Conservation (phyloP, 1,140 invertebrate genomes). For the Pseudomyrmex cubaensis region DNA sequence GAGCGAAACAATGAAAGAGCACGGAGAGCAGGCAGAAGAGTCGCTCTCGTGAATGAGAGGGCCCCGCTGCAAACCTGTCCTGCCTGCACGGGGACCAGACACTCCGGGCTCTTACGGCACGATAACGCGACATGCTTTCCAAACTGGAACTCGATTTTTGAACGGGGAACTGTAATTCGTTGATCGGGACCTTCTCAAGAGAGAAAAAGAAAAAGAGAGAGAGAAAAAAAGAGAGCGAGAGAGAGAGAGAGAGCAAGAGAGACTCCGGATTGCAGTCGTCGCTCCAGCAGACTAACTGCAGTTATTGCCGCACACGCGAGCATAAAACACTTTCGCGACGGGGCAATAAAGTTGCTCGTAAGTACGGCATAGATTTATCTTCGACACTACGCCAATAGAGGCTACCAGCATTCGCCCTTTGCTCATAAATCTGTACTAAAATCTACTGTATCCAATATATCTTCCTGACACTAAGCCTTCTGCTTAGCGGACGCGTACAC, state of each 20-base stretch:
- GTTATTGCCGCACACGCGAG: not conserved
- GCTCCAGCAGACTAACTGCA: conserved; percentile 4
- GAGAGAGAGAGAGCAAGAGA: not conserved
- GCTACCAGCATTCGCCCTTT: not conserved
- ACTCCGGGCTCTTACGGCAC: conserved; percentile 61
- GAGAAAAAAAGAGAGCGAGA: too few relatives aligned
- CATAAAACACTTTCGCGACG: not conserved
- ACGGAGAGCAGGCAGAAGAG: conserved; percentile 56
- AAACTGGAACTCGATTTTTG: conserved; percentile 56
- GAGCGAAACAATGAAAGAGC: conserved; percentile 81
- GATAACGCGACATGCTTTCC: conserved; percentile 69
- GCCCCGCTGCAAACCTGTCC: conserved; percentile 73
- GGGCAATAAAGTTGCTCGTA: not conserved
- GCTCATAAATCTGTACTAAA: not conserved
- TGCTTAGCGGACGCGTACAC: too few relatives aligned
- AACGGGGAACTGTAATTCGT: conserved; percentile 11
- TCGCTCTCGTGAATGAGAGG: conserved; percentile 79
- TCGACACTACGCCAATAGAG: not conserved
- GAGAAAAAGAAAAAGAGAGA: not conserved
- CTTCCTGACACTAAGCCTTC: not conserved
- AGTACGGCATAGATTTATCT: not conserved
- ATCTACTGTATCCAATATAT: not conserved
- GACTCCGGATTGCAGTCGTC: not conserved
- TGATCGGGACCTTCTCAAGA: not conserved
- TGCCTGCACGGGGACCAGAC: conserved; percentile 73